Evolutionary conservation across 2,113 vertebrate genomes (phyloP), one percentile per base, ranked within the genome.

Genomic region (Edolisoma coerulescens): DNA sequence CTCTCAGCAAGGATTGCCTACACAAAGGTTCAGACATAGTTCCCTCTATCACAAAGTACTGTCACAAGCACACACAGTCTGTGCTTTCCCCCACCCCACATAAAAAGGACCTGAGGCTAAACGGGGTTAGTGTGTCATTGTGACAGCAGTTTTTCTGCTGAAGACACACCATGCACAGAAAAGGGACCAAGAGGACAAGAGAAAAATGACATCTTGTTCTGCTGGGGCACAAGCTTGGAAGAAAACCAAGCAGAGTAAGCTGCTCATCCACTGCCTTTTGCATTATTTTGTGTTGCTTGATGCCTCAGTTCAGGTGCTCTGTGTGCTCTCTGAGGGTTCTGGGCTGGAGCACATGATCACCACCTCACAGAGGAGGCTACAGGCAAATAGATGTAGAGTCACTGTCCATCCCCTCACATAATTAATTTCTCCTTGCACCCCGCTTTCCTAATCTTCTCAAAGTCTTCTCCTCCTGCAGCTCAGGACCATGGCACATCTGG

Each of bases 51-150:
- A 47, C 50, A 47, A 15, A 42, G 33, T 11, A 24, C 21, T 74
- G 76, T 16, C 24, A 90, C 32, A 71, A 63, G 54, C 5, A 3
- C 60, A 21, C 8, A 6, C 28, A 56, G 37, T 10, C 24, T 65
- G 44, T 32, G 28, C 33, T 81, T 64, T 64, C 12, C 10, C 32
- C n/a, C 35, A 30, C 9, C 59, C 33, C 15, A 24, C 53, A 35
- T 7, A 64, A 37, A 65, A 71, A 77, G 45, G 11, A 13, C 39
- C 13, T 16, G 39, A 67, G 44, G 60, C 54, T 89, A 22, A 95
- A 92, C 28, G 61, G 65, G 80, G 61, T 87, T 11, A 89, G 41
- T 24, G 64, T 91, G 84, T 52, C 91, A 95, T 39, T n/a, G 69
- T 60, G 89, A 23, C 63, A 28, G 27, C 9, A 76, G 41, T 2